phyloP scores from a whole-genome alignment of 2,113 vertebrate species.

The Cyanoramphus novaezelandiae region DNA sequence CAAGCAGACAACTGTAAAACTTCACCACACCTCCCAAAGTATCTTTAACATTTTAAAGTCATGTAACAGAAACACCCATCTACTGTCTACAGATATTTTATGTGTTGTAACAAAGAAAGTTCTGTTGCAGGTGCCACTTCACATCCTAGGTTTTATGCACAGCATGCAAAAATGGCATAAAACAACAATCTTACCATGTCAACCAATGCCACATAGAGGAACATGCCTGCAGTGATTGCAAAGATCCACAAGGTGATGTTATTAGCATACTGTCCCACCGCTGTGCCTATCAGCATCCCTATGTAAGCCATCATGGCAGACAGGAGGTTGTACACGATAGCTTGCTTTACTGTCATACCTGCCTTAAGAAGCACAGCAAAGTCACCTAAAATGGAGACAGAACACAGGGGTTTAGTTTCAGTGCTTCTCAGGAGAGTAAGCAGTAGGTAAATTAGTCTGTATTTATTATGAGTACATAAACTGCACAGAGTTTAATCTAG shows the following conservation, averaged over 20 bases:
- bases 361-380: conserved; percentile 98
- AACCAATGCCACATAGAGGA: conserved; percentile 96
- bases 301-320: conserved; percentile 97
- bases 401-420: neutral
- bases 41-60: neutral
- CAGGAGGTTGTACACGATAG: conserved; percentile 95
- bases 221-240: conserved; percentile 96
- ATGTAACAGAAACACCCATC: neutral
- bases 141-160: neutral
- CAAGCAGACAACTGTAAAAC: neutral
- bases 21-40: neutral
- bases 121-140: neutral
- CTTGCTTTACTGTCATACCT: conserved; percentile 96
- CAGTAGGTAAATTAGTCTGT: neutral
- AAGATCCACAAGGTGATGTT: conserved; percentile 98
- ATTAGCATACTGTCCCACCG: conserved; percentile 94
- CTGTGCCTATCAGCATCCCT: conserved; percentile 94
- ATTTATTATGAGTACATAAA: neutral
- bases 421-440: accelerated
- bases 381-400: conserved; percentile 80
- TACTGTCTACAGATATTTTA: neutral
- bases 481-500: neutral
- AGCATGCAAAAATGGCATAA: neutral
- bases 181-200: conserved; percentile 87
- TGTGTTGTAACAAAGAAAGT: neutral